These are phyloP conservation scores for Plebejus argus DNA, from an alignment of 2,888 invertebrate genomes.

Conservation along the genomic window DNA sequence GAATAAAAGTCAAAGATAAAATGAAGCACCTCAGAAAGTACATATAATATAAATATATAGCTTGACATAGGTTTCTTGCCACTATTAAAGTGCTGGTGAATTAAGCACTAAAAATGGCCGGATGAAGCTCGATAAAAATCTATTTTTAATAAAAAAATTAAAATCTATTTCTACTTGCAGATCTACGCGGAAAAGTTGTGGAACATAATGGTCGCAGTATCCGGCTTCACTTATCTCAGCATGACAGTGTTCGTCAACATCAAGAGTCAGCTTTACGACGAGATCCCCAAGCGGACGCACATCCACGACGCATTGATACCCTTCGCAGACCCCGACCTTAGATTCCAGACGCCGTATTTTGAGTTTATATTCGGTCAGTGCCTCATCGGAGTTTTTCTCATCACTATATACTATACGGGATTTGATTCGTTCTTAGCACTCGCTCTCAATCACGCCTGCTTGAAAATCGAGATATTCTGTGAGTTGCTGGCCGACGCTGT, in stretches of 20 bases:
- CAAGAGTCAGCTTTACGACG: conserved; percentile 12
- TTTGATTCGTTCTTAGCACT: conserved; percentile 8
- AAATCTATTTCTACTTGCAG: background rate
- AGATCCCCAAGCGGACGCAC: background rate
- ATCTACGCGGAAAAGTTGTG: conserved; percentile 3
- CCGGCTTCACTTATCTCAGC: background rate
- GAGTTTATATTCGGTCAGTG: background rate
- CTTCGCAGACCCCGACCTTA: background rate
- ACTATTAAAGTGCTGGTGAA: too few species aligned
- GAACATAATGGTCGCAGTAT: background rate
- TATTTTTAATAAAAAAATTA: too few species aligned
- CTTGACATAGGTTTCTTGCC: too few species aligned
- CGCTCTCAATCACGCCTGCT: conserved; percentile 12
- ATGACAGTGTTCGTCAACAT: background rate
- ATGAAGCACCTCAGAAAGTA: too few species aligned
- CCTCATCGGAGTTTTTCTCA: background rate
- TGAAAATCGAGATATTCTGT: conserved; percentile 11
- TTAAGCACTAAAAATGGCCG: too few species aligned
- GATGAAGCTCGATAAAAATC: too few species aligned
- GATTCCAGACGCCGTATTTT: conserved; percentile 8
- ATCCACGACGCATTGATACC: conserved; percentile 12
- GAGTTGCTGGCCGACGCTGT: background rate
- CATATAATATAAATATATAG: too few species aligned
- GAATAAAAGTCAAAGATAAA: too few species aligned
- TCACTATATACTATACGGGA: background rate